phyloP scores from a whole-genome alignment of 2,113 vertebrate species.

The Tachycineta bicolor region DNA sequence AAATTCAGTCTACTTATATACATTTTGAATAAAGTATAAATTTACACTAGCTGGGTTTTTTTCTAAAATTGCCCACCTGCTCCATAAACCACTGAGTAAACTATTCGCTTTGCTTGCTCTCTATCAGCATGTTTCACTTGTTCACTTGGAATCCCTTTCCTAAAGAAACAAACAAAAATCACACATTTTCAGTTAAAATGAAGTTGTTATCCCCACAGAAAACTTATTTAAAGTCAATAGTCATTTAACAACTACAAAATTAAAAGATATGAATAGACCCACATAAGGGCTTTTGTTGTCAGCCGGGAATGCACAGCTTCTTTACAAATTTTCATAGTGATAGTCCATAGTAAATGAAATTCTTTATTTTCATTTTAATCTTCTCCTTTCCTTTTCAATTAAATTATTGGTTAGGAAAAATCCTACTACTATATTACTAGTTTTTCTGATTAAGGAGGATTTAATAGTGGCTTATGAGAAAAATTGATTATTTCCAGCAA shows the following conservation, averaged over 20 bases:
- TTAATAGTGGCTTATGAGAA: background rate
- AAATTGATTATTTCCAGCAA: background rate
- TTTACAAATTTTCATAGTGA: background rate
- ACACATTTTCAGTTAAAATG: background rate
- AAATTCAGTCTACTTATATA: background rate
- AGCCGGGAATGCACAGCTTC: background rate
- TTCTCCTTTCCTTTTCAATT: background rate
- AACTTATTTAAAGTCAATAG: background rate
- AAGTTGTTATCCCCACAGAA: background rate
- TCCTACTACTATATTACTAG: background rate
- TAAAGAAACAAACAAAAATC: conserved; percentile 48
- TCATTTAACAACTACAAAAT: background rate
- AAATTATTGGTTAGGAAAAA: background rate
- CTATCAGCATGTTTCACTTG: conserved; percentile 79
- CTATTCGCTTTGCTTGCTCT: conserved; percentile 87
- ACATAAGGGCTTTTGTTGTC: background rate
- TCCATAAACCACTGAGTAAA: conserved; percentile 90
- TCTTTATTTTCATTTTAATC: background rate
- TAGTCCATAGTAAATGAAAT: background rate
- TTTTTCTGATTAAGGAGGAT: background rate
- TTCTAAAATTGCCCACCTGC: conserved; percentile 77
- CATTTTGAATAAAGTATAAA: background rate
- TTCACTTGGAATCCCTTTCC: conserved; percentile 80
- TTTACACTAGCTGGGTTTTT: background rate
- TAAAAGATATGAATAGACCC: background rate